Base-by-base conservation (phyloP, 2,113 vertebrate species). In the Vireo altiloquus region DNA sequence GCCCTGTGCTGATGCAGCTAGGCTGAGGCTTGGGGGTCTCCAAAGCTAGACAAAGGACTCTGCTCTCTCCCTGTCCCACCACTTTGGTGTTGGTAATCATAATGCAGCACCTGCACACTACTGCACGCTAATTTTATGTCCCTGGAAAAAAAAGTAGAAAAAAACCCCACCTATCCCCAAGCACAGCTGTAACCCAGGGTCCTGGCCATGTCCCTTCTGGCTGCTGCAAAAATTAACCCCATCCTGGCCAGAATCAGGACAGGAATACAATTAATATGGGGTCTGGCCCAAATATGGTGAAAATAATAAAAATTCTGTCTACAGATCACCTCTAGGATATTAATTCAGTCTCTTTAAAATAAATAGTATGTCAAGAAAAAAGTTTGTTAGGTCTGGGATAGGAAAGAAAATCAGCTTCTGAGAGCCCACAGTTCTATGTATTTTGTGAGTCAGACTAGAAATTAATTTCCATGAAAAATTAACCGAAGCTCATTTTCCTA, bases 401-500 rank as follows among this genome's bases (percentile, higher is more conserved):
- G 46, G n/a, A 82, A 82, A 79, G 49, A 13, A 91, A 87, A 88
- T 35, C 20, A 69, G 5, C 4, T 13, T 19, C 22, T 47, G 27
- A 46, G 21, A 87, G 17, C 10, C 18, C 5, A 6, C 11, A n/a
- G 14, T 59, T 83, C 40, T 69, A 14, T 59, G 39, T 30, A 65
- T 71, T 82, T 72, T 92, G 31, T 87, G 33, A 90, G 40, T 72
- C 46, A 87, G 52, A 78, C 11, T 83, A 72, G 21, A 93, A 82
- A 80, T 69, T 46, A n/a, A 65, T 88, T 94, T 85, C 33, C 56
- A 68, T 85, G 11, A 91, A 72, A 72, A 70, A 80, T 50, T 90
- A 71, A 54, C 64, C 66, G 24, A 71, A 70, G 12, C 5, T 82
- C 15, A 31, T 90, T 87, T 92, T 85, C 28, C 15, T 53, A 15